phyloP scores from a whole-genome alignment of 2,113 vertebrate species.

The Marmota flaviventris region DNA sequence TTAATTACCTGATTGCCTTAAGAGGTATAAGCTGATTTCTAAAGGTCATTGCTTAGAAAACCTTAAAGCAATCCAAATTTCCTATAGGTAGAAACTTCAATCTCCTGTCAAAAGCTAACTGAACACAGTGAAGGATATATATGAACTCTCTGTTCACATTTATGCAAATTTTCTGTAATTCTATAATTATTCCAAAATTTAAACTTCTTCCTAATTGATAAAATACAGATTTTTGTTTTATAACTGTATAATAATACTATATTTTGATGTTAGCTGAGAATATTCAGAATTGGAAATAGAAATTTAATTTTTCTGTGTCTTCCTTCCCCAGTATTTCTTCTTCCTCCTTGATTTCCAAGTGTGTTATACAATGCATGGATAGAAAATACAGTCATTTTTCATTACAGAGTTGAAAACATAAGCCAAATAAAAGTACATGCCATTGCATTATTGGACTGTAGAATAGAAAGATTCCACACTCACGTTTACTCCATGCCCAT shows the following conservation, averaged over 20 bases:
- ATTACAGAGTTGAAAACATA: slow-evolving; percentile 7
- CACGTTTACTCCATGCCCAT: background rate
- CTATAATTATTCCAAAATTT: slow-evolving; percentile 1
- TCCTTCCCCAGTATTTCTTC: background rate
- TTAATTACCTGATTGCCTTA: slow-evolving; percentile 70
- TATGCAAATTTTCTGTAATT: background rate
- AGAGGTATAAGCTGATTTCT: slow-evolving; percentile 62
- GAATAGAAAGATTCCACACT: background rate
- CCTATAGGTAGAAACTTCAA: background rate
- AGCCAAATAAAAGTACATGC: background rate
- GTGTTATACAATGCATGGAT: background rate
- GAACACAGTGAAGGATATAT: too few relatives aligned
- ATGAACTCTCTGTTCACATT: too few relatives aligned
- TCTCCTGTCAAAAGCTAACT: background rate
- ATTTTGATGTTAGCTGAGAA: too few relatives aligned
- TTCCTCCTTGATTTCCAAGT: background rate
- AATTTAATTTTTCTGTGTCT: slow-evolving; percentile 8
- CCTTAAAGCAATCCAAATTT: slow-evolving; percentile 54
- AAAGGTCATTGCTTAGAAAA: slow-evolving; percentile 62
- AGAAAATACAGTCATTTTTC: background rate
- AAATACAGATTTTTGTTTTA: background rate
- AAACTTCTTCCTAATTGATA: background rate
- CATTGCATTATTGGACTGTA: background rate
- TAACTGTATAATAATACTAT: background rate
- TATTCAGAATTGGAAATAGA: background rate